Evolutionary conservation across 1,140 invertebrate genomes (phyloP), one percentile per base, ranked within the genome.

Genomic region (Drosophila pectinifera): DNA sequence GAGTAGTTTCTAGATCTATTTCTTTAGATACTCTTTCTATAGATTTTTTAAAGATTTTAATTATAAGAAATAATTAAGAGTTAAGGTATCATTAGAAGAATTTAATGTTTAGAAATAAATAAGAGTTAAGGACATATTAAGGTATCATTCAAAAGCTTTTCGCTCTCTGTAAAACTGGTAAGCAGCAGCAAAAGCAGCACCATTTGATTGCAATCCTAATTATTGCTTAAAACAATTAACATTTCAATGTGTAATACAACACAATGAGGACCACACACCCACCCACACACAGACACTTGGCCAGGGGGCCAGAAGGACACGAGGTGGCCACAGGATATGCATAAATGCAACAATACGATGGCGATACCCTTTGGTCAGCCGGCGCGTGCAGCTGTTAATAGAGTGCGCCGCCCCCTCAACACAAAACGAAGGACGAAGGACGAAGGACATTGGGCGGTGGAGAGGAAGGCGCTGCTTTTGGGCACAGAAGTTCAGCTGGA

Each of bases 181-280:
- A 38, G 56, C 43, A 46, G 16, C 43, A 24, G 42, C 43, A 49
- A 20, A 14, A 22, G 26, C 42, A 46, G 42, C 31, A 67, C 63
- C 68, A 80, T 80, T 89, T 84, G 84, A 90, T 84, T 89, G 77
- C 80, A 89, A 80, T 89, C 80, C 80, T 84, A 88, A 88, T 89
- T 89, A 89, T 90, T 89, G 84, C 85, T 84, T 84, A 84, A 90
- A 90, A 89, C 78, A 89, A 89, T 89, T 89, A 89, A 90, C 84
- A 90, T 89, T 89, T 89, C 77, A 90, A 89, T 89, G 84, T 80
- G 73, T 90, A 89, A 78, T 78, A 74, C 84, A 80, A 80, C 31
- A 84, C 84, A 80, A 80, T 77, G 76, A 70, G 46, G 55, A 43
- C 43, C 63, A 51, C 42, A 69, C 67, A 58, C 28, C 28, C 61